Conservation (phyloP, 2,113 vertebrate species). For the Tetraodon nigroviridis region DNA sequence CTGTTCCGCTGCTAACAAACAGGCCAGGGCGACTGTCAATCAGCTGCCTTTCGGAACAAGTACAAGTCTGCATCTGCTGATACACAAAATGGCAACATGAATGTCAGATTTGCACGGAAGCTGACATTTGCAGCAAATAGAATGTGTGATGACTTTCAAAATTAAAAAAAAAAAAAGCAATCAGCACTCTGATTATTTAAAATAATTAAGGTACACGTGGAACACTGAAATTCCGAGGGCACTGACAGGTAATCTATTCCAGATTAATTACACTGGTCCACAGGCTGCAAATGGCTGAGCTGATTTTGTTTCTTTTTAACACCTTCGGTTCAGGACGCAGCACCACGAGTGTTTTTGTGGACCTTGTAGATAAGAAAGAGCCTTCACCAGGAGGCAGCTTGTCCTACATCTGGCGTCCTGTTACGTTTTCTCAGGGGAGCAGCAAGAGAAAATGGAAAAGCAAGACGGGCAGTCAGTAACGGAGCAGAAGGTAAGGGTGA, state of each 20-base stretch:
- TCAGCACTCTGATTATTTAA: constrained; percentile 26
- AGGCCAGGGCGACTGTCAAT: constrained; percentile 11
- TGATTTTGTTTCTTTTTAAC: constrained; percentile 38
- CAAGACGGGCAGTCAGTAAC: constrained; percentile 19
- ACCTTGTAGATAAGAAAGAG: constrained; percentile 32
- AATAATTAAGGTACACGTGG: constrained; percentile 32
- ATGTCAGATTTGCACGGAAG: constrained; percentile 44
- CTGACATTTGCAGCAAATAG: constrained; percentile 49
- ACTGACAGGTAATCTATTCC: constrained; percentile 40
- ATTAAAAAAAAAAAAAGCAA: constrained; percentile 16
- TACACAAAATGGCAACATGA: constrained; percentile 29
- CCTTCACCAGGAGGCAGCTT: constrained; percentile 21
- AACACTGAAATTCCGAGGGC: constrained; percentile 48
- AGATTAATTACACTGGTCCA: constrained; percentile 37
- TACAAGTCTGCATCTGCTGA: constrained; percentile 26
- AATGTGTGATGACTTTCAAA: constrained; percentile 14
- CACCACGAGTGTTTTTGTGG: too few species aligned
- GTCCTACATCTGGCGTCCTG: constrained; percentile 46
- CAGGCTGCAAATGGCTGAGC: constrained; percentile 23
- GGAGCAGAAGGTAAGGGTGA: constrained; percentile 6
- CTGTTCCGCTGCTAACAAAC: constrained; percentile 16
- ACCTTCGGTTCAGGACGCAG: constrained; percentile 5
- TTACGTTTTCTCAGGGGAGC: constrained; percentile 28
- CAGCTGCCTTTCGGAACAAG: constrained; percentile 3
- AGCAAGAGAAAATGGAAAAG: neutral